Base-by-base conservation (phyloP, 2,113 vertebrate species). In the Hemicordylus capensis region DNA sequence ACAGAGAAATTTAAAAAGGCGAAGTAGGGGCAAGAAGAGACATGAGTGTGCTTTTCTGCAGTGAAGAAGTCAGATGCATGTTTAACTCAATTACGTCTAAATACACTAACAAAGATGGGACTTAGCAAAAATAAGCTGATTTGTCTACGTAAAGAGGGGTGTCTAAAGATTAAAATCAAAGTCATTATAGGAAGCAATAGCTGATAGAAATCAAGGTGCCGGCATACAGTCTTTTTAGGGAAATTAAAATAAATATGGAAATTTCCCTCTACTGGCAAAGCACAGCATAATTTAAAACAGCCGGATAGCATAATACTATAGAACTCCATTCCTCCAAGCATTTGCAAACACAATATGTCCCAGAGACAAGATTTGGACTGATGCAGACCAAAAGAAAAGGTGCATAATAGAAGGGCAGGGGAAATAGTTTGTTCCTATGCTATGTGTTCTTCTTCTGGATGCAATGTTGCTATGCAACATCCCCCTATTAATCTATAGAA, bases 121-220 rank as follows among this genome's bases (percentile, higher is more conserved):
- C 83, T 80, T 3, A 78, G 14, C 64, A 42, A 87, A 80, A 37
- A 64, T 28, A 90, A 88, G 48, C 39, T 84, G 92, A 88, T 66
- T 58, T 19, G 87, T 28, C 64, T 66, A 80, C 14, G 86, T 15
- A 66, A 84, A 94, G 91, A 92, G 28, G 48, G n/a, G 26, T 46
- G 87, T 0, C 61, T 74, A 89, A 89, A 87, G 72, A 79, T 9
- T 89, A 86, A 75, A 89, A 58, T 70, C 1, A 22, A 87, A 94
- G 89, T 12, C 90, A 66, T 17, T 75, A 93, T 77, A 73, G 51
- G 31, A 88, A 92, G 88, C 54, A 39, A 37, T 83, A 91, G 85
- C 83, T 88, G 89, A 87, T 31, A 87, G 75, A 86, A 93, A 93
- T 87, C 77, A 88, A 90, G 91, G 90, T 90, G 82, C 37, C 3